Conservation (phyloP, 1,140 invertebrate species). For the Papilio polyxenes region DNA sequence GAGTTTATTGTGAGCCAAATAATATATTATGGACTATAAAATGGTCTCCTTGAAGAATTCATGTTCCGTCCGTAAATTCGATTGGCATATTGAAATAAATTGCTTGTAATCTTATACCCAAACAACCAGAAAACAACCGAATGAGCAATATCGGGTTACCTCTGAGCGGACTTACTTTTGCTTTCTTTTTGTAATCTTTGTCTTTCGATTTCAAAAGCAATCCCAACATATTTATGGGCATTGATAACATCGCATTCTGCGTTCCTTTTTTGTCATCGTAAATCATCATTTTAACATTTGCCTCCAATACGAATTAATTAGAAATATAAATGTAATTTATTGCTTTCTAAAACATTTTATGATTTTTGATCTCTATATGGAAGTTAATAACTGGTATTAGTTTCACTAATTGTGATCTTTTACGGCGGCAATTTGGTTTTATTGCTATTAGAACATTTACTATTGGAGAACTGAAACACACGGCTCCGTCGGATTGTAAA, state of each 20-base stretch:
- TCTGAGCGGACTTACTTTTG: conserved; percentile 65
- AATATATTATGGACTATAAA: conserved; percentile 63
- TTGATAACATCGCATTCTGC: conserved; percentile 53
- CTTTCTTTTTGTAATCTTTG: conserved; percentile 61
- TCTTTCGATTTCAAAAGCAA: conserved; percentile 67
- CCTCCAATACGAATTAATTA: conserved; percentile 56
- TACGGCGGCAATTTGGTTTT: conserved; percentile 73
- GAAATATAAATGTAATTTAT: conserved; percentile 52
- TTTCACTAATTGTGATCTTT: conserved; percentile 76
- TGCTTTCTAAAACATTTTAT: conserved; percentile 54
- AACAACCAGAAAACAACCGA: conserved; percentile 78
- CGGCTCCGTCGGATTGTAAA: conserved; percentile 58
- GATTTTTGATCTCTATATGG: conserved; percentile 59
- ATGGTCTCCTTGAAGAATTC: conserved; percentile 62
- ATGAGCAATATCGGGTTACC: conserved; percentile 76
- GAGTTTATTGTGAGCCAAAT: conserved; percentile 53
- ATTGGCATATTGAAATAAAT: conserved; percentile 79
- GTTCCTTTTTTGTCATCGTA: conserved; percentile 53
- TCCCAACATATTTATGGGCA: conserved; percentile 53
- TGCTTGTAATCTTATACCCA: conserved; percentile 79
- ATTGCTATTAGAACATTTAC: conserved; percentile 70
- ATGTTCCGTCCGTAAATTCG: conserved; percentile 72
- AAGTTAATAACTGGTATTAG: conserved; percentile 72
- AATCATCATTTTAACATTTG: conserved; percentile 53
- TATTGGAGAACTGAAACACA: conserved; percentile 59